phyloP scores from a whole-genome alignment of 1,140 invertebrate genomes.

The Drosophila sechellia region DNA sequence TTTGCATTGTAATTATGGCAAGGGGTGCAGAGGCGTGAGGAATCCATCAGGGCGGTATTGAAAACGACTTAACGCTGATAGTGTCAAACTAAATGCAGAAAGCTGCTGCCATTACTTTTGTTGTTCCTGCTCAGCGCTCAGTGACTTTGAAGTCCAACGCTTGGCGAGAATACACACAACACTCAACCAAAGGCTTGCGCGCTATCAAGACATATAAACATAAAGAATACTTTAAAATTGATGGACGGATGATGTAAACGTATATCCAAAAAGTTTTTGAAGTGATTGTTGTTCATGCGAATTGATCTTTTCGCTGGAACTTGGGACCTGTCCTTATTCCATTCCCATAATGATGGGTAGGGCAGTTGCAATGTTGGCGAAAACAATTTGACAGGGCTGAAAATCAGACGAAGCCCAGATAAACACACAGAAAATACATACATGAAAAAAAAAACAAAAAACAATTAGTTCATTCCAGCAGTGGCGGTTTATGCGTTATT shows the following conservation, averaged over 20 bases:
- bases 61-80: conserved; percentile 68
- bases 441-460: conserved; percentile 27
- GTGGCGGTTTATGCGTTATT: conserved; percentile 1
- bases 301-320: conserved; percentile 32
- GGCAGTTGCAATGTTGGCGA: conserved; percentile 45
- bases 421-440: conserved; percentile 6
- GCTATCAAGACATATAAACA: too few relatives aligned
- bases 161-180: conserved; percentile 15
- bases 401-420: conserved; percentile 3
- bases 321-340: conserved; percentile 20
- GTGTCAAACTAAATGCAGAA: conserved; percentile 50
- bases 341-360: conserved; percentile 38
- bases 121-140: conserved; percentile 17
- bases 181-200: conserved; percentile 18
- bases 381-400: conserved; percentile 39
- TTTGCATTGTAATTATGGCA: conserved; percentile 62
- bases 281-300: background rate
- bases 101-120: conserved; percentile 12
- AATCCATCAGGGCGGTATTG: conserved; percentile 62
- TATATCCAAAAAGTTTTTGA: too few relatives aligned
- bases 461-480: conserved; percentile 61
- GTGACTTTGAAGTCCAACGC: conserved; percentile 65
- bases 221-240: too few relatives aligned
- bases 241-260: too few relatives aligned
- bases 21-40: conserved; percentile 30